Conservation (phyloP, 2,888 invertebrate genomes). For the Eretmocerus hayati region DNA sequence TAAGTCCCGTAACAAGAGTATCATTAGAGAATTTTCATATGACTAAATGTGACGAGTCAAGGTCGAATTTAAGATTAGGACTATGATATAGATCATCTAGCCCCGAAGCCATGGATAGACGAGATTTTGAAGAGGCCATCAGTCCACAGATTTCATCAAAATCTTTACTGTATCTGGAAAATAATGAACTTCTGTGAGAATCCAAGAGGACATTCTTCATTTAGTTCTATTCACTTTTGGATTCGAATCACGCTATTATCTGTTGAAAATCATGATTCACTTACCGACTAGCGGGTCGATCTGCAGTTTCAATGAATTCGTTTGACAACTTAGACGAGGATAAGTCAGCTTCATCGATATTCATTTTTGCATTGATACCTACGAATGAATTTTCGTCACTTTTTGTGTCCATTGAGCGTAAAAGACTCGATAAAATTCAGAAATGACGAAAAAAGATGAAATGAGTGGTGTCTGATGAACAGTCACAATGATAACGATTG, state of each 20-base stretch:
- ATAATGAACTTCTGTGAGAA: neutral
- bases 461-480: too few species aligned
- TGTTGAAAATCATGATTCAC: too few species aligned
- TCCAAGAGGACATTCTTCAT: neutral
- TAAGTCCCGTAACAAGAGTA: too few species aligned
- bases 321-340: conserved; percentile 36
- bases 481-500: too few species aligned
- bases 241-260: too few species aligned
- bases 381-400: too few species aligned
- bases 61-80: conserved; percentile 39
- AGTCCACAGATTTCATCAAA: conserved; percentile 50
- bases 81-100: conserved; percentile 41
- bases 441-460: too few species aligned
- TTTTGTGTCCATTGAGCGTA: too few species aligned
- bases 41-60: conserved; percentile 37
- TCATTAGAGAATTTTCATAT: conserved; percentile 29
- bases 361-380: conserved; percentile 35
- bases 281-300: conserved; percentile 52
- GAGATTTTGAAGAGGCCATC: conserved; percentile 41
- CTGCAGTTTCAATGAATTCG: conserved; percentile 41
- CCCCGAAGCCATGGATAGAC: conserved; percentile 40
- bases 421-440: too few species aligned
- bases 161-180: conserved; percentile 49
- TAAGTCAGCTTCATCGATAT: conserved; percentile 40
- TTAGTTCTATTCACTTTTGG: too few species aligned